Percentiles rank a stretch among this genome's conserved stretches.
phyloP scores from a whole-genome alignment of 2,797 vertebrate species.

The Enteromius anoplus region DNA sequence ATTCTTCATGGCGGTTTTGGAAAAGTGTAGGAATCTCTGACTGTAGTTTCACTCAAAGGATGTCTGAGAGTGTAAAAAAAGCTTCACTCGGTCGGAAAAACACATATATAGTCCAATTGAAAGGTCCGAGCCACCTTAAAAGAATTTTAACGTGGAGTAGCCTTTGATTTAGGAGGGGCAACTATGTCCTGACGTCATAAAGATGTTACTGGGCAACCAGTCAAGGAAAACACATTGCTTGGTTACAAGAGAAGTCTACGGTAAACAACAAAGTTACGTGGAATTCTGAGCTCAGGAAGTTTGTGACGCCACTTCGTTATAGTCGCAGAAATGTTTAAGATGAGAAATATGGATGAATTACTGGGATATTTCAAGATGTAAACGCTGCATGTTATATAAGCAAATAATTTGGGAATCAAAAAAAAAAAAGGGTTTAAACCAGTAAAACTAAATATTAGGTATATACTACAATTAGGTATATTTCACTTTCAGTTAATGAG shows the following conservation, averaged over 20 bases:
- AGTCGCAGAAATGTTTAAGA: not conserved
- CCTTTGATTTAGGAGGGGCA: constrained; percentile 61
- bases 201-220: constrained; percentile 71
- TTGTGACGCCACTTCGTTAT: not conserved
- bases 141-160: constrained; percentile 57
- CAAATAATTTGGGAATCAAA: not conserved
- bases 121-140: constrained; percentile 72
- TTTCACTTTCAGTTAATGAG: not conserved
- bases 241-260: constrained; percentile 64
- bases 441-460: not conserved
- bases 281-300: constrained; percentile 49
- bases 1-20: not conserved
- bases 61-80: not conserved
- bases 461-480: not conserved
- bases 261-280: constrained; percentile 58
- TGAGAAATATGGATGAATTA: not conserved
- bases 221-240: constrained; percentile 75
- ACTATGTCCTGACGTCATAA: constrained; percentile 69
- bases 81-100: not conserved
- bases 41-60: accelerated
- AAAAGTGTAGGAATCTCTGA: not conserved
- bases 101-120: accelerated
- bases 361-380: not conserved
- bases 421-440: not conserved
- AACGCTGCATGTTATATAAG: not conserved